Base-by-base conservation (phyloP, 2,888 invertebrate genomes). In the Unio delphinus region DNA sequence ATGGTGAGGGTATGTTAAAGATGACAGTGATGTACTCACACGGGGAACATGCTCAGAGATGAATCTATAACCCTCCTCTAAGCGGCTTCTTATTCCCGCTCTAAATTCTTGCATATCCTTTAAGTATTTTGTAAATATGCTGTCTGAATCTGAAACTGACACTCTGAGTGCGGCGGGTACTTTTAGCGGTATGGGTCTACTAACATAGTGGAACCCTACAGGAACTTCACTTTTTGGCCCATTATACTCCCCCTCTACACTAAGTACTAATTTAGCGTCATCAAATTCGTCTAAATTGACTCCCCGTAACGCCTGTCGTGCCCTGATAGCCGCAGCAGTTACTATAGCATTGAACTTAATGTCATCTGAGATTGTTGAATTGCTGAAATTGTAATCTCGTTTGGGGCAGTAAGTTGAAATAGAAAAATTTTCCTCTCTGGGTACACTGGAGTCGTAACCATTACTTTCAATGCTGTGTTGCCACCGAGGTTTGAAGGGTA, bases 191-290 rank as follows among this genome's bases (percentile, higher is more conserved):
- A 86, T 76, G 61, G 86, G 86, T n/a, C 84, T 79, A 55, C 83
- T 81, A 57, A 84, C 78, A 71, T 85, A 86, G 64, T 80, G 76
- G 72, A 86, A 86, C 26, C 80, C 83, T 60, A 82, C 72, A 45
- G 79, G 65, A 54, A 72, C 72, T 56, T 80, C 79, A 17, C 76
- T 76, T 34, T 76, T 71, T 17, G 80, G 79, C n/a, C 80, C 74
- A 54, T 76, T 79, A 20, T 81, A 81, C 62, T 84, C 84, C 28
- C 86, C 86, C 64, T 86, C 86, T 15, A 86, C 84, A 70, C 84
- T 85, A 26, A 86, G 68, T 34, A 86, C 79, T 34, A 86, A 72
- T 73, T 84, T 81, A 54, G 85, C 86, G 64, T 76, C 72, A 45
- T 82, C 82, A 68, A 84, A 86, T n/a, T 81, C 80, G 23, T 79